phyloP scores from a whole-genome alignment of 2,113 vertebrate species.

The Elephas maximus region DNA sequence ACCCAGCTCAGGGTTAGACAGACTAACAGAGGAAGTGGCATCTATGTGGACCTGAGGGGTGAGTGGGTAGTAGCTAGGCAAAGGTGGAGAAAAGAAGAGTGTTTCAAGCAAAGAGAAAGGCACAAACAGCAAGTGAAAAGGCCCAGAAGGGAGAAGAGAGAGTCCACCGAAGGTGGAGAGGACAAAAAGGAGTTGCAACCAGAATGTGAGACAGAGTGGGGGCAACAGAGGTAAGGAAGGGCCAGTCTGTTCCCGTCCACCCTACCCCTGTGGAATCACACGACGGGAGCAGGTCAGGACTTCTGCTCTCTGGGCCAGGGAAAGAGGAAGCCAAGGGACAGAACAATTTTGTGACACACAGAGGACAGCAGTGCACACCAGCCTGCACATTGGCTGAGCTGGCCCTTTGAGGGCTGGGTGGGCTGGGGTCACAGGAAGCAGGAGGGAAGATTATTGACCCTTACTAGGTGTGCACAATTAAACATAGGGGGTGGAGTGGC shows the following conservation, averaged over 20 bases:
- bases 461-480: not conserved
- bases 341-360: rapidly evolving
- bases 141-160: not conserved
- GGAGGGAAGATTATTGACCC: not conserved
- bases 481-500: not conserved
- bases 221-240: rapidly evolving
- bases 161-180: not conserved
- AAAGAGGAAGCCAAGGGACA: not conserved
- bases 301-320: not conserved
- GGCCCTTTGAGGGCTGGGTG: rapidly evolving
- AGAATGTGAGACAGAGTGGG: not conserved
- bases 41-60: too few species aligned
- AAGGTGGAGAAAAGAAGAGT: not conserved
- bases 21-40: not conserved
- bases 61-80: not conserved
- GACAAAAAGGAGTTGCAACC: not conserved
- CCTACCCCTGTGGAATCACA: not conserved
- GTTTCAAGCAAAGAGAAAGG: not conserved
- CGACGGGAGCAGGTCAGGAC: not conserved
- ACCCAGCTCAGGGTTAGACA: not conserved
- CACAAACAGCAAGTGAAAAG: not conserved
- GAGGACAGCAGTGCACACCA: not conserved
- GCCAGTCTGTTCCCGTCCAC: not conserved
- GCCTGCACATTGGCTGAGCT: not conserved
- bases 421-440: not conserved